These are phyloP conservation scores for Drosophila varians DNA, from an alignment of 1,140 invertebrate genomes.

Conservation along the genomic window DNA sequence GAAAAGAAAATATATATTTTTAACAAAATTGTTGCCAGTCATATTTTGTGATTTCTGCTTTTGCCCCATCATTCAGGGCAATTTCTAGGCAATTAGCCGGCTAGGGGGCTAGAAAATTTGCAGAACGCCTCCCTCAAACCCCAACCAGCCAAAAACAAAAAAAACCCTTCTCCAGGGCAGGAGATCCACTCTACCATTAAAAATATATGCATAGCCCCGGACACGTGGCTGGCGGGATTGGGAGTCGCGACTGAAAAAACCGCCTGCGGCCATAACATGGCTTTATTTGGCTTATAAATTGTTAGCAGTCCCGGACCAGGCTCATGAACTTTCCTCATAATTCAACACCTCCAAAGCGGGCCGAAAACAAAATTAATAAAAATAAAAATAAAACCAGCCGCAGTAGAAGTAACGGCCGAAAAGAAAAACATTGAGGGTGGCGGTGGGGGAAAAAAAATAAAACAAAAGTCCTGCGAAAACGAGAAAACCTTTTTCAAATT, in stretches of 20 bases:
- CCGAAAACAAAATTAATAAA: constrained; percentile 53
- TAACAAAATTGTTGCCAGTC: constrained; percentile 45
- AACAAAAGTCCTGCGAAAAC: constrained; percentile 47
- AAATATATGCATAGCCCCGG: background rate
- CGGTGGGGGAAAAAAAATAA: constrained; percentile 21
- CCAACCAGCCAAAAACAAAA: too few species aligned
- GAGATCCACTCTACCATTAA: background rate
- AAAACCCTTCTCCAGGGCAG: background rate
- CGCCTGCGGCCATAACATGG: constrained; percentile 69
- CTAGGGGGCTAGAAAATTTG: constrained; percentile 18
- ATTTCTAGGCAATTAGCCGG: constrained; percentile 50
- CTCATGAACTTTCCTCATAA: constrained; percentile 77
- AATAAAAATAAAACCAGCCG: constrained; percentile 46
- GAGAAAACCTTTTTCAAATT: constrained; percentile 77
- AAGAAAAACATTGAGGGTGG: constrained; percentile 1
- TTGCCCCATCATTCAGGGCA: constrained; percentile 43
- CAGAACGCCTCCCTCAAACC: background rate
- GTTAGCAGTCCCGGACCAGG: constrained; percentile 40
- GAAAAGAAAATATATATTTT: constrained; percentile 18
- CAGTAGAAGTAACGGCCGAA: constrained; percentile 5
- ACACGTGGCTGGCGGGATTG: constrained; percentile 4
- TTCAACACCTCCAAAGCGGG: constrained; percentile 63
- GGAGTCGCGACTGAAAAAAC: constrained; percentile 13
- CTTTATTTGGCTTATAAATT: constrained; percentile 77
- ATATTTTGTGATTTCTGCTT: constrained; percentile 46